Evolutionary conservation across 2,888 invertebrate species (phyloP), one percentile per base, ranked within the genome.

Genomic region (Neocrepidodera transversa): DNA sequence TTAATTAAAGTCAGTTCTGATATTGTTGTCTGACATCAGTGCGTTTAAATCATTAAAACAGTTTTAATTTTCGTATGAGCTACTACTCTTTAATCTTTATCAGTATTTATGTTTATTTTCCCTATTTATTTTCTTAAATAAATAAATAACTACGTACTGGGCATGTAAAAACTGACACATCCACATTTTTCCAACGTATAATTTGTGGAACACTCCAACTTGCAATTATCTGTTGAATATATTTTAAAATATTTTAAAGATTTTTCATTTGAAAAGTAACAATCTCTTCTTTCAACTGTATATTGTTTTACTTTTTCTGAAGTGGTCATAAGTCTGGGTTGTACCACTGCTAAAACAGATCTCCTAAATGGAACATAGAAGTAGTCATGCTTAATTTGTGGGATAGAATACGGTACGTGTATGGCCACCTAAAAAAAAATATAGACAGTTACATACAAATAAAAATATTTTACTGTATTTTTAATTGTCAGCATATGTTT

Each of bases 271-370:
- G 86, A 84, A 72, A 88, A 89, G 76, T 84, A 88, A 70, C 89
- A 89, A 72, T 86, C 85, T 1, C 88, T 83, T 32, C 86, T 84
- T 28, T 80, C 75, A 0, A 88, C 85, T 45, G 82, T 81, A 66
- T 88, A 89, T 51, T 84, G 82, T 66, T 80, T 82, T 0, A 89
- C 79, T 14, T 86, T 86, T 38, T 84, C 83, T 0, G 87, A 87
- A 1, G 89, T 89, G 2, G 86, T 87, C 77, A 89, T 88, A 81
- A 89, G 87, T 72, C 86, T 86, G 1, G 89, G 89, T 69, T 86
- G 85, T 4, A 89, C 85, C 0, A 86, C 85, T 1, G 87, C 87
- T 1, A 88, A 81, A 0, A 89, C 85, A 71, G 87, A 87, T 71
- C 87, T 86, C 48, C 85, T 83, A 56, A 87, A 78, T n/a, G 89